These are phyloP conservation scores for Dynastes tityus DNA, from an alignment of 2,888 invertebrate species.

Conservation along the genomic window DNA sequence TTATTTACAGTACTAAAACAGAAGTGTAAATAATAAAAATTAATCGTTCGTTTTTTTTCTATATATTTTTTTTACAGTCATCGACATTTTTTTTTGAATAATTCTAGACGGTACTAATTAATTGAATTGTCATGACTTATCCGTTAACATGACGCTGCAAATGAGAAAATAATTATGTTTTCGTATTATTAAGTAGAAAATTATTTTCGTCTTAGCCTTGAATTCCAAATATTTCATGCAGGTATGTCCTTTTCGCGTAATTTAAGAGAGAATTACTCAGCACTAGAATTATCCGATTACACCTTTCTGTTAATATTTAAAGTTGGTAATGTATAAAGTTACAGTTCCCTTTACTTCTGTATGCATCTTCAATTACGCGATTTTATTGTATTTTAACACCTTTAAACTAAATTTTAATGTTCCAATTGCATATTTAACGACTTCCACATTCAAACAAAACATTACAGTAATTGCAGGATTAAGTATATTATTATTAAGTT, in stretches of 20 bases:
- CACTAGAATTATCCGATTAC: constrained; percentile 1
- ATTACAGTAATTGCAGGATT: no score
- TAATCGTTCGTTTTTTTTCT: background rate
- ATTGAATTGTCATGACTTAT: background rate
- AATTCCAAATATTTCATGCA: constrained; percentile 5
- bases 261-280: background rate
- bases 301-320: background rate
- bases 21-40: background rate
- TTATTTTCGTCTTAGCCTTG: background rate
- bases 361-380: background rate
- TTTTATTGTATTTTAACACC: background rate
- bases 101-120: background rate
- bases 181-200: constrained; percentile 7
- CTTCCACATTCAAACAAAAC: no score
- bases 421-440: background rate
- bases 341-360: background rate
- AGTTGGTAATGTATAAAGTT: background rate
- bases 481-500: no score
- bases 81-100: background rate
- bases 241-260: background rate
- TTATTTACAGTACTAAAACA: no score
- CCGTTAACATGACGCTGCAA: constrained; percentile 26
- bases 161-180: constrained; percentile 28
- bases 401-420: background rate
- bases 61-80: background rate